Evolutionary conservation across 1,140 invertebrate genomes (phyloP), one percentile per base, ranked within the genome.

Genomic region (Xylocopa sonorina): DNA sequence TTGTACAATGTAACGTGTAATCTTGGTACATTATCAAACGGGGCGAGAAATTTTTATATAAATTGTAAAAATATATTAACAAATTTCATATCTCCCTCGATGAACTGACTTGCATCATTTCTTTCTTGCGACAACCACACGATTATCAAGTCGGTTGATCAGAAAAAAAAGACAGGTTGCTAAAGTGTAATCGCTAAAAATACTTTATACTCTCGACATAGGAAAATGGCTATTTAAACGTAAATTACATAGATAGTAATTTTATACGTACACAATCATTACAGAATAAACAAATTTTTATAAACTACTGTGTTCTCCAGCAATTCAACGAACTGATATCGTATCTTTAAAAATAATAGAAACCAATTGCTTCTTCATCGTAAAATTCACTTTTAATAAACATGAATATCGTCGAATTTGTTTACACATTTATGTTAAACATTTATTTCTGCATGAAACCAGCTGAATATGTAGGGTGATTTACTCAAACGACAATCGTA

Each of bases 261-360:
- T 91, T 90, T 91, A 91, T 91, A 90, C 89, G 86, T 90, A 90
- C 68, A 80, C 82, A 84, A 89, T 86, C 78, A 89, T 80, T 89
- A 83, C 67, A 85, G 87, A 90, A 90, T 89, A 89, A 90, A 90
- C 80, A 80, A 80, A 75, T 89, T 90, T 90, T 89, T 90, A 89
- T 76, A 81, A 85, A 88, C 82, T 27, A n/a, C 27, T 10, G 29
- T 38, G n/a, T 60, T 57, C 41, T 66, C 2, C 9, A 46, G 7
- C 24, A 12, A 12, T 24, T 18, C 43, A 32, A 5, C 18, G 16
- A 29, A 21, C 29, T 51, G 6, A 41, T 43, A 14, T 41, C 12
- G 21, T 14, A 3, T 12, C 16, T 29, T 5, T 12, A 29, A 57
- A 29, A 4, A 38, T 14, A 10, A 29, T 29, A 29, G 27, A 3